phyloP scores from a whole-genome alignment of 1,140 invertebrate species.

The Eriosoma lanigerum region DNA sequence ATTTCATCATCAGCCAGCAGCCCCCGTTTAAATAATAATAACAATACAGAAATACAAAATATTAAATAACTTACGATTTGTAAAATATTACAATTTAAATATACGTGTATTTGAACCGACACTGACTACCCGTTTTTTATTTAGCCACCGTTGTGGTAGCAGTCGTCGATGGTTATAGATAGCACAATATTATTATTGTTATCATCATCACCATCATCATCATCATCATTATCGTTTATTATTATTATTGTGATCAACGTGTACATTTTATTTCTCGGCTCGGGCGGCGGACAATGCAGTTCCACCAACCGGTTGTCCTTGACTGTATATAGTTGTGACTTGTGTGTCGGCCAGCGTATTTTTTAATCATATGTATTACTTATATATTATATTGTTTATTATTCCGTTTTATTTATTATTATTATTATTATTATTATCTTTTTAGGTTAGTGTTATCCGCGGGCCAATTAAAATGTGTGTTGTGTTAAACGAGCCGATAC shows the following conservation, averaged over 20 bases:
- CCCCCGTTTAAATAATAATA: too few species aligned
- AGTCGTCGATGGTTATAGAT: too few species aligned
- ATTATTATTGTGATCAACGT: not conserved
- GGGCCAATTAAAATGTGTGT: slow-evolving; percentile 35
- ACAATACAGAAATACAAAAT: too few species aligned
- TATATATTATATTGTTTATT: slow-evolving; percentile 36
- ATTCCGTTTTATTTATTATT: not conserved
- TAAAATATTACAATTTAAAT: too few species aligned
- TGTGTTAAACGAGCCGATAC: slow-evolving; percentile 41
- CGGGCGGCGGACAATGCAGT: not conserved
- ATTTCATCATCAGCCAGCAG: too few species aligned
- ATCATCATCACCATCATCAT: too few species aligned
- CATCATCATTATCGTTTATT: not conserved
- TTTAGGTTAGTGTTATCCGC: slow-evolving; percentile 39
- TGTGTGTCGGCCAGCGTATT: not conserved
- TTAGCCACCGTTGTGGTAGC: too few species aligned
- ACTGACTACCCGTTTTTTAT: too few species aligned
- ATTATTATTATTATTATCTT: slow-evolving; percentile 12
- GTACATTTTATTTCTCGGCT: slow-evolving; percentile 15
- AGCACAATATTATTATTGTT: too few species aligned
- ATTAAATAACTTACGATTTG: too few species aligned
- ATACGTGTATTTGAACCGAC: too few species aligned
- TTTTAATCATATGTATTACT: too few species aligned
- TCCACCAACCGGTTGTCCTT: slow-evolving; percentile 37
- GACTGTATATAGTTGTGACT: not conserved